These are phyloP conservation scores for Sinocyclocheilus anophthalmus DNA, from an alignment of 2,113 vertebrate genomes.

Conservation along the genomic window DNA sequence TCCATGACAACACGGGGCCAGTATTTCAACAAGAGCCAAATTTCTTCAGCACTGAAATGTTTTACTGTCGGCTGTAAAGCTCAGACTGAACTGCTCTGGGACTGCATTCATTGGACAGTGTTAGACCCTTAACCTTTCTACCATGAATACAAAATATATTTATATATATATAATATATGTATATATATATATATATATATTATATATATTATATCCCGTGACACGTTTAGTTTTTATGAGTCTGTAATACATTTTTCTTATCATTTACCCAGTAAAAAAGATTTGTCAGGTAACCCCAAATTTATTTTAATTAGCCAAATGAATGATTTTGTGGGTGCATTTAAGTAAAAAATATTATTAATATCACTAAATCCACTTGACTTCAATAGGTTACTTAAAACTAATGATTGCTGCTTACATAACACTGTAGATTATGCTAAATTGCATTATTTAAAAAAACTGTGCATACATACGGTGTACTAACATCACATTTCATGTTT, in stretches of 20 bases:
- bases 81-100: slow-evolving; percentile 59
- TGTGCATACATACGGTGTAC: not conserved
- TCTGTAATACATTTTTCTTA: not conserved
- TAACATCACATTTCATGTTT: not conserved
- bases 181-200: not conserved
- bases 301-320: not conserved
- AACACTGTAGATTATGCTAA: not conserved
- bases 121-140: not conserved
- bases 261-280: not conserved
- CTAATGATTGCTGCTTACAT: not conserved
- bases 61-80: slow-evolving; percentile 87
- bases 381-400: not conserved
- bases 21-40: slow-evolving; percentile 86
- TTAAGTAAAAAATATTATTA: not conserved
- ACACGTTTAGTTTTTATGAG: not conserved
- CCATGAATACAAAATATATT: not conserved
- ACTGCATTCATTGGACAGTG: not conserved
- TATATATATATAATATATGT: no score
- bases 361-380: not conserved
- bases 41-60: slow-evolving; percentile 88
- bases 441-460: not conserved
- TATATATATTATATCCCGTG: no score
- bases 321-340: not conserved
- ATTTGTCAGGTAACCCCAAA: not conserved
- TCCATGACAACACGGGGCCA: slow-evolving; percentile 81